Evolutionary conservation across 1,140 invertebrate species (phyloP).

Genomic region (Triops cancriformis): DNA sequence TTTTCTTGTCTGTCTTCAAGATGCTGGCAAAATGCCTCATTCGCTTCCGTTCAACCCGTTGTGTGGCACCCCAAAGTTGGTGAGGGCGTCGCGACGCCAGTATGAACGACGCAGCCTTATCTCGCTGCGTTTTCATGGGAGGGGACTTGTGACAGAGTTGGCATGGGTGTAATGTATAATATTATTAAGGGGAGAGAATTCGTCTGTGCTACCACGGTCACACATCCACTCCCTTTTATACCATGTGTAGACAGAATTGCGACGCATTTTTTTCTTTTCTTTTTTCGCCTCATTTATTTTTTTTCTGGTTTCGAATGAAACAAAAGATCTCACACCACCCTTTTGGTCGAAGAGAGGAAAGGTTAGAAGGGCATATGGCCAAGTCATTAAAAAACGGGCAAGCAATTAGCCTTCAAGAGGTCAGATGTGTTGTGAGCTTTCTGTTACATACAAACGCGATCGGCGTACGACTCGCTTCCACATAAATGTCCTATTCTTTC

Average conservation of each 20-base stretch:
- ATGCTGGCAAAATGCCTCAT: background rate
- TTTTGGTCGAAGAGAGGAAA: background rate
- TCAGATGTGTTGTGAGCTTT: background rate
- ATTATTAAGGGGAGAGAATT: background rate
- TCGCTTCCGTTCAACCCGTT: background rate
- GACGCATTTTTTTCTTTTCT: background rate
- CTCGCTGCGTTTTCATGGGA: background rate
- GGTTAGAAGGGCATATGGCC: constrained; percentile 12
- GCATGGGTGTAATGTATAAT: background rate
- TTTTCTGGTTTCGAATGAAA: background rate
- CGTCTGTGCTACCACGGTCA: background rate
- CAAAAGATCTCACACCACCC: background rate
- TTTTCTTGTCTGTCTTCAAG: background rate
- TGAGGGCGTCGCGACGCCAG: background rate
- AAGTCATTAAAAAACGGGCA: background rate
- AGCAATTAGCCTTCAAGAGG: background rate
- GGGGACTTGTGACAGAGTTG: background rate
- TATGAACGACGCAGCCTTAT: background rate
- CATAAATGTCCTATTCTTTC: constrained; percentile 6
- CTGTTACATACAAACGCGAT: background rate
- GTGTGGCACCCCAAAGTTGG: background rate
- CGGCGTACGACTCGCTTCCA: background rate
- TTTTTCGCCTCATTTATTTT: background rate
- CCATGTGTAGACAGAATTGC: background rate
- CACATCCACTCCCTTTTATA: background rate